These are phyloP conservation scores for Semaprochilodus insignis DNA, from an alignment of 2,797 vertebrate genomes.

Conservation along the genomic window DNA sequence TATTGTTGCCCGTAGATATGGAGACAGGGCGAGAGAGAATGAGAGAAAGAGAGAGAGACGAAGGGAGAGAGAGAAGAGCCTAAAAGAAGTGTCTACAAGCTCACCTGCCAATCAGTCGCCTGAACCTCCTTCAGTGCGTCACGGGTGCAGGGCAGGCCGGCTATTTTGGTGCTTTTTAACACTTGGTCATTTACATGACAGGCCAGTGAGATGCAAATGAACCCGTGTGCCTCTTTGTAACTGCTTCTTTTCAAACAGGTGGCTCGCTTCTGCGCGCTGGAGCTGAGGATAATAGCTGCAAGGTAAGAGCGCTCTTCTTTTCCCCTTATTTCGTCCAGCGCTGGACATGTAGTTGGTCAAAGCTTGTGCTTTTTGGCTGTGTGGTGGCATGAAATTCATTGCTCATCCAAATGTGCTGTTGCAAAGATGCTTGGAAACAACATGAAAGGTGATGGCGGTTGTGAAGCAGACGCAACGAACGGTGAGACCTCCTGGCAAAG, in stretches of 20 bases:
- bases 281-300: constrained; percentile 58
- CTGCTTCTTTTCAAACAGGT: constrained; percentile 75
- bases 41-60: constrained; percentile 14
- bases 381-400: neutral
- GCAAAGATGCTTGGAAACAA: neutral
- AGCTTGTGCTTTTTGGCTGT: neutral
- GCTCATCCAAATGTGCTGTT: neutral
- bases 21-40: constrained; percentile 57
- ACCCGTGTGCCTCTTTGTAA: constrained; percentile 63
- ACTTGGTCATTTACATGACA: constrained; percentile 76
- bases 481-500: neutral
- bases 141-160: constrained; percentile 47
- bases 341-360: neutral
- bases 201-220: constrained; percentile 79
- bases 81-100: constrained; percentile 49
- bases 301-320: constrained; percentile 68
- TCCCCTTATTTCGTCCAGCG: neutral
- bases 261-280: constrained; percentile 39
- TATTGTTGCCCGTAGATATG: constrained; percentile 81
- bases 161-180: constrained; percentile 54
- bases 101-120: constrained; percentile 58
- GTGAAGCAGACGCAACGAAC: neutral
- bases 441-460: neutral
- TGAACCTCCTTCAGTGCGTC: constrained; percentile 45
- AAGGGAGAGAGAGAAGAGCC: constrained; percentile 6